These are phyloP conservation scores for Gopherus evgoodei DNA, from an alignment of 2,113 vertebrate genomes.

Conservation along the genomic window DNA sequence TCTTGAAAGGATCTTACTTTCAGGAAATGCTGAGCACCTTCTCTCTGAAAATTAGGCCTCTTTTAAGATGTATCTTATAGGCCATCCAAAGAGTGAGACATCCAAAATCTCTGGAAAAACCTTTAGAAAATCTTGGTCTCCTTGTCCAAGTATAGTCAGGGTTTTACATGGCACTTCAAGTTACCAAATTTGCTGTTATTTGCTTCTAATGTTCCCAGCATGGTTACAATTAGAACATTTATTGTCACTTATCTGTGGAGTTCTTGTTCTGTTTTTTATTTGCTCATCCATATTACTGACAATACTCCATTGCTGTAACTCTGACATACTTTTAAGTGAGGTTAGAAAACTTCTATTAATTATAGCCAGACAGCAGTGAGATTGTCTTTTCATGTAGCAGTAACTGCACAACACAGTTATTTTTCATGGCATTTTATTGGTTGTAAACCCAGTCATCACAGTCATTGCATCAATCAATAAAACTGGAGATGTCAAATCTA, in stretches of 20 bases:
- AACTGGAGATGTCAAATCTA: not conserved
- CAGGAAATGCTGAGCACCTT: no score
- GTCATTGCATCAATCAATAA: conserved; percentile 1
- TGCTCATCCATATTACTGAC: not conserved
- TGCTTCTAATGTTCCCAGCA: not conserved
- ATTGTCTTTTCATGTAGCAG: not conserved
- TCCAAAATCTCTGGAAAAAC: not conserved
- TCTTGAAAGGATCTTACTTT: no score
- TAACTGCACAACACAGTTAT: not conserved
- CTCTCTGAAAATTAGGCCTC: no score
- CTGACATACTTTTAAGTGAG: conserved; percentile 11
- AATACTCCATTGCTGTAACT: not conserved
- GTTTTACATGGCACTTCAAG: not conserved
- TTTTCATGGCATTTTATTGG: not conserved
- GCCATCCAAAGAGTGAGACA: not conserved
- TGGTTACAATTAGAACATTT: not conserved
- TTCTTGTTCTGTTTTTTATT: conserved; percentile 2
- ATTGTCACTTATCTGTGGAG: not conserved
- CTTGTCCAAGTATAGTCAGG: not conserved
- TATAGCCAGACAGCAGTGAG: not conserved
- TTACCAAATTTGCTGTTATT: not conserved
- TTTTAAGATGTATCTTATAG: not conserved
- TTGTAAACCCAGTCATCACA: conserved; percentile 4
- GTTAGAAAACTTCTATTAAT: conserved; percentile 2
- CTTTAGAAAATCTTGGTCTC: conserved; percentile 11